These are phyloP conservation scores for Microtus ochrogaster DNA, from an alignment of 2,113 vertebrate species.

Conservation along the genomic window DNA sequence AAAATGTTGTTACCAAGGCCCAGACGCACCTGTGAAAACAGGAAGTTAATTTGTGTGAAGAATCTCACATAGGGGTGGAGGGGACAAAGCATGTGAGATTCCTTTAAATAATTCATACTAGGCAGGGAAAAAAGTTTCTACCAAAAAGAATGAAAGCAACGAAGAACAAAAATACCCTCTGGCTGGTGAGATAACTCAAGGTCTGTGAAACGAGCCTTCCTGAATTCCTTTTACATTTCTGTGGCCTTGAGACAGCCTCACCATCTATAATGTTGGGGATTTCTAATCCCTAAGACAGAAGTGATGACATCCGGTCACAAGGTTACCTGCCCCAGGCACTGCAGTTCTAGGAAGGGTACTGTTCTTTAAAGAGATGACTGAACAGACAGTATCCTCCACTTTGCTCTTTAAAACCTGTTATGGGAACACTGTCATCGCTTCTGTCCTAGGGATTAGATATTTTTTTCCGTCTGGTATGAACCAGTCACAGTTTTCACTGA, in stretches of 20 bases:
- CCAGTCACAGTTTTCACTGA: not conserved
- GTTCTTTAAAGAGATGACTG: too few species aligned
- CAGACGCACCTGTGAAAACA: conserved; percentile 61
- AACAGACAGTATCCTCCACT: too few species aligned
- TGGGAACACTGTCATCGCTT: too few species aligned
- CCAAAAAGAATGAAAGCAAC: not conserved
- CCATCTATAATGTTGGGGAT: not conserved
- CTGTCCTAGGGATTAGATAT: too few species aligned
- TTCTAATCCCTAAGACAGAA: not conserved
- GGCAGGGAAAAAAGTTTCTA: not conserved
- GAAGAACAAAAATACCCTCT: not conserved
- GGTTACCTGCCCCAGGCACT: too few species aligned
- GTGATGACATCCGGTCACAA: not conserved
- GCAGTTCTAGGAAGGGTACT: too few species aligned
- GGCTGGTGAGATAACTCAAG: not conserved
- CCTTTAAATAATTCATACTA: conserved; percentile 62
- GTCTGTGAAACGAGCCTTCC: not conserved
- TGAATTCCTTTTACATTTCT: not conserved
- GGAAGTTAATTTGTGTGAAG: conserved; percentile 71
- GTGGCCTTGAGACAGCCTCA: conserved; percentile 4
- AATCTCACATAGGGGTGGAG: conserved; percentile 1
- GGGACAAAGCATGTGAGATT: not conserved
- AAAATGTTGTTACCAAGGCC: conserved; percentile 63
- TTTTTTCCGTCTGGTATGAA: too few species aligned
- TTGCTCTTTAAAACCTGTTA: too few species aligned